A percentile compares a stretch with the other conserved stretches of the same genome.
These are phyloP conservation scores for Psittacula derbiana DNA, from an alignment of 2,797 vertebrate genomes.

Conservation along the genomic window DNA sequence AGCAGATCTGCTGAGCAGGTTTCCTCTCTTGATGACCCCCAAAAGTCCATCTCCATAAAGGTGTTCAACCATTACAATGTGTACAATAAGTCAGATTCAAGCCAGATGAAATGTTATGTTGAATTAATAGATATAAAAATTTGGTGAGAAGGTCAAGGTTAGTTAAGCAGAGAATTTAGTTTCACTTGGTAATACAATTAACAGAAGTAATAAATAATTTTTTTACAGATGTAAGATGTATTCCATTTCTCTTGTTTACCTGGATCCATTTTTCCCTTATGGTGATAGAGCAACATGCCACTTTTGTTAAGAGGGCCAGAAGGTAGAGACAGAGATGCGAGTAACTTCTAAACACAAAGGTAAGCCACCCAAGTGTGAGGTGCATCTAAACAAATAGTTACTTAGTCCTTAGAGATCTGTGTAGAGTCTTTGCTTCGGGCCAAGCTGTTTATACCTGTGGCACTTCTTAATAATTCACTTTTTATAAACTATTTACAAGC, in stretches of 20 bases:
- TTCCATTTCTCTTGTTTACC: neutral
- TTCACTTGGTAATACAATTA: neutral
- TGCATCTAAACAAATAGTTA: neutral
- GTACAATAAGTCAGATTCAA: rapidly evolving
- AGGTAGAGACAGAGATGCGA: neutral
- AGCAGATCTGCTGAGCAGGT: neutral
- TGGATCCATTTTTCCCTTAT: neutral
- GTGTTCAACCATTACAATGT: neutral
- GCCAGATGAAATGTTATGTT: neutral
- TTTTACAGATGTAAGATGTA: neutral
- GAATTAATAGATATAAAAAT: neutral
- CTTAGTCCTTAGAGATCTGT: neutral
- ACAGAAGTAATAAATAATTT: neutral
- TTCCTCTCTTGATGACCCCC: neutral
- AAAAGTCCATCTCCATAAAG: neutral
- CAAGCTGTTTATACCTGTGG: neutral
- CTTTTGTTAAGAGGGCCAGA: neutral
- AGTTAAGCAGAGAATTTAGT: neutral
- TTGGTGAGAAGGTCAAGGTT: neutral
- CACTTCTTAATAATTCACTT: neutral
- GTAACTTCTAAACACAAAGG: neutral
- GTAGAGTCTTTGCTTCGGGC: neutral
- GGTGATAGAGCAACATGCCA: neutral
- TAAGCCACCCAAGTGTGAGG: neutral
- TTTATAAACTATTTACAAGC: neutral